Conservation (phyloP, 2,113 vertebrate genomes). For the Vidua macroura region DNA sequence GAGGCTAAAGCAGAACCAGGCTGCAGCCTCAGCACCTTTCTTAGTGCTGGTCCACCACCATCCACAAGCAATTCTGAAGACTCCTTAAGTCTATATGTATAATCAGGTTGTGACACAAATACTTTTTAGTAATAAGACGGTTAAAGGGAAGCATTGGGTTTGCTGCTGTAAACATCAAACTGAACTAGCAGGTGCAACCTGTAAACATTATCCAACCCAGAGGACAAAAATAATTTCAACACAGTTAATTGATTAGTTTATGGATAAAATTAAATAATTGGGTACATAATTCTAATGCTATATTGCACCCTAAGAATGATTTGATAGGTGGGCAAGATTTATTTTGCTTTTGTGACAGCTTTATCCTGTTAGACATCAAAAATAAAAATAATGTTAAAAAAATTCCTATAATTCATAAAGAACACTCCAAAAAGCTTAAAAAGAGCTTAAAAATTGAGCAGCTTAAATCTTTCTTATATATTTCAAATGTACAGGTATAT, state of each 20-base stretch:
- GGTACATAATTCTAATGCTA: accelerated
- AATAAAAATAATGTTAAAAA: not conserved
- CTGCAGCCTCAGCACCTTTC: not conserved
- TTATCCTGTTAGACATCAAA: not conserved
- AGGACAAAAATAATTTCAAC: not conserved
- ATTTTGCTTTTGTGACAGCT: not conserved
- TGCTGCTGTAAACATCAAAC: not conserved
- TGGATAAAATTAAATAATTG: not conserved
- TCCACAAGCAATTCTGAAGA: not conserved
- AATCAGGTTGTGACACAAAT: not conserved
- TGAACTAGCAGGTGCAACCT: not conserved
- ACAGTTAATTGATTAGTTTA: not conserved
- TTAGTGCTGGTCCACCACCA: too few species aligned
- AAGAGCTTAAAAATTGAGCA: not conserved
- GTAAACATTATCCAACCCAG: not conserved
- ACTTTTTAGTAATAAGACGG: not conserved
- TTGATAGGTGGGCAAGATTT: not conserved
- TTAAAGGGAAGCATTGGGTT: not conserved
- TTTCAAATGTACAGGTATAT: not conserved
- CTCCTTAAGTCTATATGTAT: not conserved
- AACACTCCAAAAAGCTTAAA: not conserved
- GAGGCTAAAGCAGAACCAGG: not conserved
- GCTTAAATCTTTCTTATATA: not conserved
- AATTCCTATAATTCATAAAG: not conserved
- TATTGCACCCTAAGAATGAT: not conserved